phyloP scores from a whole-genome alignment of 1,140 invertebrate genomes.

The Monochamus saltuarius region DNA sequence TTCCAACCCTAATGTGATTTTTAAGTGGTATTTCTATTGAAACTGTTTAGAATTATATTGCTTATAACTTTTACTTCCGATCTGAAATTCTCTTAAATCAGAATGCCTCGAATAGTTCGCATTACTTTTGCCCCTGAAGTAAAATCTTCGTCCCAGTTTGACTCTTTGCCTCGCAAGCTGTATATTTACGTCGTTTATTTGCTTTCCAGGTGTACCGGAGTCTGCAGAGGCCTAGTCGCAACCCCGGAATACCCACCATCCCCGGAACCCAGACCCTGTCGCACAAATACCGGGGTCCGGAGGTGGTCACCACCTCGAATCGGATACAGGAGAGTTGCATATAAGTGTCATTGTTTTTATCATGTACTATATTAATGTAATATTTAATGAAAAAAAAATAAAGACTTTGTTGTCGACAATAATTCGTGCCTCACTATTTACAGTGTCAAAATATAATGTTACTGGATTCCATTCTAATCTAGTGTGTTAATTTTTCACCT shows the following conservation, averaged over 20 bases:
- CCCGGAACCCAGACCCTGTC: slow-evolving; percentile 54
- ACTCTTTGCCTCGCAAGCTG: no score
- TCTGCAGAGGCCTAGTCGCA: slow-evolving; percentile 63
- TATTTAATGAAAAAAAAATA: slow-evolving; percentile 45
- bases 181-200: slow-evolving; percentile 1
- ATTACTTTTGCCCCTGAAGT: no score
- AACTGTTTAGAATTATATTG: no score
- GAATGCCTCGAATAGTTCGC: no score
- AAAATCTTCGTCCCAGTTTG: no score
- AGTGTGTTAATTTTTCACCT: no score
- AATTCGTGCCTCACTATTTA: not conserved
- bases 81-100: no score
- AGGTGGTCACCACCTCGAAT: slow-evolving; percentile 79
- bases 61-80: no score
- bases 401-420: slow-evolving; percentile 17
- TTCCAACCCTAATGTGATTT: no score
- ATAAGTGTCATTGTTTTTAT: slow-evolving; percentile 61
- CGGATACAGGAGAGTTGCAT: slow-evolving; percentile 85
- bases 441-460: not conserved
- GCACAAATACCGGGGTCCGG: slow-evolving; percentile 58
- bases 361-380: slow-evolving; percentile 52
- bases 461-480: no score
- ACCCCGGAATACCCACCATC: slow-evolving; percentile 54
- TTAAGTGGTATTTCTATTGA: no score
- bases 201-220: slow-evolving; percentile 65